A percentile compares a stretch with the other conserved stretches of the same genome.
These are phyloP conservation scores for Euspilapteryx auroguttella DNA, from an alignment of 2,888 invertebrate genomes.

Conservation along the genomic window DNA sequence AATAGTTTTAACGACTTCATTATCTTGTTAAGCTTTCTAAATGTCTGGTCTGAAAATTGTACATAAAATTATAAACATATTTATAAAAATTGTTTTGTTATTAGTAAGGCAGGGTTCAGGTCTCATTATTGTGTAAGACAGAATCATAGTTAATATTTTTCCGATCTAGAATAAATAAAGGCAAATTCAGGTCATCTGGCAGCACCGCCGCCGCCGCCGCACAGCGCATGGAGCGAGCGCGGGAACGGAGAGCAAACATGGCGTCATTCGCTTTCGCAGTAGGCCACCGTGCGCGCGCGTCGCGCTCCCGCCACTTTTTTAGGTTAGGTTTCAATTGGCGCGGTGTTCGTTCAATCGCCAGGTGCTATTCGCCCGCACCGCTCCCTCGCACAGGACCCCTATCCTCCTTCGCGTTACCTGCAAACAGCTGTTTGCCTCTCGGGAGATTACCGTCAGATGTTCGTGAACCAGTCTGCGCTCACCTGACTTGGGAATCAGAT, in stretches of 20 bases:
- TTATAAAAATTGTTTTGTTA: too few species aligned
- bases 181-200: too few species aligned
- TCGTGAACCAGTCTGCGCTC: slow-evolving; percentile 45
- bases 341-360: slow-evolving; percentile 35
- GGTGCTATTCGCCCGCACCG: slow-evolving; percentile 36
- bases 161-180: too few species aligned
- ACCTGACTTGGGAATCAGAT: slow-evolving; percentile 39
- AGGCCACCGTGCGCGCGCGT: slow-evolving; percentile 29
- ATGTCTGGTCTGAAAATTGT: too few species aligned
- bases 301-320: slow-evolving; percentile 19
- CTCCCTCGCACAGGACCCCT: slow-evolving; percentile 20
- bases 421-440: slow-evolving; percentile 56
- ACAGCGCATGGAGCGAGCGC: slow-evolving; percentile 15
- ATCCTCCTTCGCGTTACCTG: slow-evolving; percentile 36
- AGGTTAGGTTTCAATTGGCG: slow-evolving; percentile 53
- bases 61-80: too few species aligned
- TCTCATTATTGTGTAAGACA: too few species aligned
- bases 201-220: slow-evolving; percentile 3
- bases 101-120: too few species aligned
- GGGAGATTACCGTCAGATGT: slow-evolving; percentile 56
- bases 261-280: slow-evolving; percentile 23
- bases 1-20: too few species aligned
- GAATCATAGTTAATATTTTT: too few species aligned
- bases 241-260: slow-evolving; percentile 10
- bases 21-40: too few species aligned